Percentiles rank a stretch among this genome's conserved stretches.
These are phyloP conservation scores for Copsychus sechellarum DNA, from an alignment of 2,113 vertebrate species.

Conservation along the genomic window DNA sequence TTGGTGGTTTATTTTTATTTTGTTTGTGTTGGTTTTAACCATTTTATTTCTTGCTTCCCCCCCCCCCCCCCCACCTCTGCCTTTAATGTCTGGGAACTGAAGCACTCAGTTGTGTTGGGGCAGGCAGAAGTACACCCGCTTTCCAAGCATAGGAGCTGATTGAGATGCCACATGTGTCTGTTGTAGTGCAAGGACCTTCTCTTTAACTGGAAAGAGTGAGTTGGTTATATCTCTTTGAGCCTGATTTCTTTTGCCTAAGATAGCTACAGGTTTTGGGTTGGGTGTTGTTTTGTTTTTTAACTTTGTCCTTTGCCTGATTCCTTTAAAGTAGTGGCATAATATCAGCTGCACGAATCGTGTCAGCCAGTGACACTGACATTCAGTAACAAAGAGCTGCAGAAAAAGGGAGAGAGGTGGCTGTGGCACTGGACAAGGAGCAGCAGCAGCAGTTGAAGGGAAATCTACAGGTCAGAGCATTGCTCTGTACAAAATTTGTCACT, in stretches of 20 bases:
- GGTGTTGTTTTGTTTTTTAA: background rate
- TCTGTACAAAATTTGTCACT: background rate
- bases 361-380: slow-evolving; percentile 56
- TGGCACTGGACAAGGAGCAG: background rate
- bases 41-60: background rate
- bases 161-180: background rate
- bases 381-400: slow-evolving; percentile 51
- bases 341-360: slow-evolving; percentile 62
- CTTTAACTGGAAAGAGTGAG: background rate
- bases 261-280: background rate
- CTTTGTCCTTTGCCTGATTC: slow-evolving; percentile 14
- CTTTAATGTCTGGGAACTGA: slow-evolving; percentile 10
- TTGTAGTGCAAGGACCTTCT: background rate
- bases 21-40: background rate
- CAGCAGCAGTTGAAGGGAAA: background rate
- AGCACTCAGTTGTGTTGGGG: background rate
- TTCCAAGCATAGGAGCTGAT: background rate
- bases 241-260: background rate
- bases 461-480: background rate
- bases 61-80: background rate
- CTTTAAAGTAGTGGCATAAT: slow-evolving; percentile 35
- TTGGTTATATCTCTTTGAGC: background rate
- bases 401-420: background rate
- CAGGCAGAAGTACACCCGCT: background rate
- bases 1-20: background rate